These are phyloP conservation scores for Drosophila sulfurigaster DNA, from an alignment of 1,140 invertebrate genomes.

Conservation along the genomic window DNA sequence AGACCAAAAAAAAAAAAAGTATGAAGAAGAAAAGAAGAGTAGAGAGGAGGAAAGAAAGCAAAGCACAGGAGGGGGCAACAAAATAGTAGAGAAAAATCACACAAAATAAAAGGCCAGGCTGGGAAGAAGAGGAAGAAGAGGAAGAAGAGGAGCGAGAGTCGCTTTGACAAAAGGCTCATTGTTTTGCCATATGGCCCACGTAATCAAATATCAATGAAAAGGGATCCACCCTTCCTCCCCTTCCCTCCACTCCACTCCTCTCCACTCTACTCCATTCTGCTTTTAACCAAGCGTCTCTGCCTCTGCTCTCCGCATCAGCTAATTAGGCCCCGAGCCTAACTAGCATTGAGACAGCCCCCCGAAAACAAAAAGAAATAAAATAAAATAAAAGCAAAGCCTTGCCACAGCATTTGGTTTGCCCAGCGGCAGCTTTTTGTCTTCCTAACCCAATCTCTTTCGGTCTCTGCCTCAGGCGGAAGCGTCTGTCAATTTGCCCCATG, in stretches of 20 bases:
- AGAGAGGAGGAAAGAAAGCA: conserved; percentile 7
- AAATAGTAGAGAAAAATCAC: conserved; percentile 15
- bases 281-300: conserved; percentile 22
- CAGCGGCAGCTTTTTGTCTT: background rate
- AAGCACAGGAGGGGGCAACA: background rate
- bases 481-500: conserved; percentile 7
- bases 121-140: no score
- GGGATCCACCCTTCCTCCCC: background rate
- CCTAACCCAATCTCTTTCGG: background rate
- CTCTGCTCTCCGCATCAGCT: conserved; percentile 3
- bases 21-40: conserved; percentile 1
- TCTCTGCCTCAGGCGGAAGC: conserved; percentile 1
- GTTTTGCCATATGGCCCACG: conserved; percentile 40
- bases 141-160: background rate
- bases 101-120: conserved; percentile 11
- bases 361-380: background rate
- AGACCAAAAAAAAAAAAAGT: conserved; percentile 9
- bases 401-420: background rate
- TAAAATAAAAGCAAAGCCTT: background rate
- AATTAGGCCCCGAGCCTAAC: conserved; percentile 29
- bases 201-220: conserved; percentile 67
- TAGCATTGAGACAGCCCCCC: conserved; percentile 2
- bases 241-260: background rate
- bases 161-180: conserved; percentile 57
- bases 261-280: no score